Conservation (phyloP, 2,888 invertebrate species). For the Choristoneura rosaceana region DNA sequence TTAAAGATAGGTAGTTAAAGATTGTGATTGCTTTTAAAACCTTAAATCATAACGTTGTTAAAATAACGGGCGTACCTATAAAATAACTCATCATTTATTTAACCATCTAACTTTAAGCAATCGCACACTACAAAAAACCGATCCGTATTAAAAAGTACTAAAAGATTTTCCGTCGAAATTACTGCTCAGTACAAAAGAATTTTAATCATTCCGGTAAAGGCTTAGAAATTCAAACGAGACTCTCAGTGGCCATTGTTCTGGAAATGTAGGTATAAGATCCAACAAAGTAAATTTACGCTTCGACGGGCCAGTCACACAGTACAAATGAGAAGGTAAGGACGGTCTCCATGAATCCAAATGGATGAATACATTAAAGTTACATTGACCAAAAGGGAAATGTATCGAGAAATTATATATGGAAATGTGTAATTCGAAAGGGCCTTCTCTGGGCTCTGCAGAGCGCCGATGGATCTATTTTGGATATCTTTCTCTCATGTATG, state of each 20-base stretch:
- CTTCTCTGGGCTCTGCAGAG: neutral
- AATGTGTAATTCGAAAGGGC: slow-evolving; percentile 15
- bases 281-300: slow-evolving; percentile 35
- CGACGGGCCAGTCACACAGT: slow-evolving; percentile 27
- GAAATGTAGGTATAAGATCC: slow-evolving; percentile 26
- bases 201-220: slow-evolving; percentile 28
- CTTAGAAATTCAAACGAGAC: slow-evolving; percentile 18
- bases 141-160: slow-evolving; percentile 4
- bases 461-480: no score
- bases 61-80: no score
- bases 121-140: neutral
- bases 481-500: no score
- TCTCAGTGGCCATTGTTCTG: slow-evolving; percentile 20
- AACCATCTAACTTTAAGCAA: neutral
- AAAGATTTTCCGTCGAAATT: slow-evolving; percentile 10
- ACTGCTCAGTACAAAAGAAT: slow-evolving; percentile 24
- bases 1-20: no score
- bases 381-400: slow-evolving; percentile 32
- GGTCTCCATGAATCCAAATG: slow-evolving; percentile 29
- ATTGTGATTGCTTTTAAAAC: no score
- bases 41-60: no score
- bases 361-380: slow-evolving; percentile 36
- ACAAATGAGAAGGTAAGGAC: slow-evolving; percentile 30
- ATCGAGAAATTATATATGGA: slow-evolving; percentile 37
- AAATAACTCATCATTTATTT: no score